A percentile compares a stretch with the other conserved stretches of the same genome.
These are phyloP conservation scores for Picus viridis DNA, from an alignment of 2,797 vertebrate genomes.

Conservation along the genomic window DNA sequence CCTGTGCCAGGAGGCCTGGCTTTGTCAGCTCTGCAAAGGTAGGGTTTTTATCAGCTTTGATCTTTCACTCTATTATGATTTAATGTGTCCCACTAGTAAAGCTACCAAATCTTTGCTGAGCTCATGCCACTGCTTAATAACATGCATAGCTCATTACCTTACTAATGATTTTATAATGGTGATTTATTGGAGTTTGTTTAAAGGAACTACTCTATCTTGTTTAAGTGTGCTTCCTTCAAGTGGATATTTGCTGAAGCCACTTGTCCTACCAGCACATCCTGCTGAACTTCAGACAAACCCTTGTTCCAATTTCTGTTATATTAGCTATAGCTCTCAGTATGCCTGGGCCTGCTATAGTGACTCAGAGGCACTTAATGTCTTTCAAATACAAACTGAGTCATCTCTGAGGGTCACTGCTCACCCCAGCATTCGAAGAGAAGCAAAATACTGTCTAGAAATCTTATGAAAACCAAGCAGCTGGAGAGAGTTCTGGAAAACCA, in stretches of 20 bases:
- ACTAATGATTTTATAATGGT: constrained; percentile 52
- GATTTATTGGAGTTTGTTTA: constrained; percentile 50
- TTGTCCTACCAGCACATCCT: neutral
- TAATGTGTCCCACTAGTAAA: constrained; percentile 14
- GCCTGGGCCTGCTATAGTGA: neutral
- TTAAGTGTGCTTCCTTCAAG: neutral
- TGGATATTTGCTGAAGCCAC: neutral
- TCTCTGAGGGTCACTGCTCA: neutral
- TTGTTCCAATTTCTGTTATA: neutral
- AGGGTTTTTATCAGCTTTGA: neutral
- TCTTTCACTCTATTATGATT: constrained; percentile 20
- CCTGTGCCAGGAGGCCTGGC: neutral
- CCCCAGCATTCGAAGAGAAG: neutral
- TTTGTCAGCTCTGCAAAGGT: neutral
- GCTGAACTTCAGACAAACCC: neutral
- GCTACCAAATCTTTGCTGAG: neutral
- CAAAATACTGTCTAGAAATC: neutral
- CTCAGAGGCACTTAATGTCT: neutral
- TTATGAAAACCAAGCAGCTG: neutral
- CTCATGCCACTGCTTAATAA: constrained; percentile 36
- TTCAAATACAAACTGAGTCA: neutral
- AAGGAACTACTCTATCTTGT: constrained; percentile 20
- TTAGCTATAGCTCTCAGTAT: neutral
- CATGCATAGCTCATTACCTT: constrained; percentile 49
- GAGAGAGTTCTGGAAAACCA: neutral